Evolutionary conservation across 2,888 invertebrate species (phyloP).

Genomic region (Aphodius sticticus): DNA sequence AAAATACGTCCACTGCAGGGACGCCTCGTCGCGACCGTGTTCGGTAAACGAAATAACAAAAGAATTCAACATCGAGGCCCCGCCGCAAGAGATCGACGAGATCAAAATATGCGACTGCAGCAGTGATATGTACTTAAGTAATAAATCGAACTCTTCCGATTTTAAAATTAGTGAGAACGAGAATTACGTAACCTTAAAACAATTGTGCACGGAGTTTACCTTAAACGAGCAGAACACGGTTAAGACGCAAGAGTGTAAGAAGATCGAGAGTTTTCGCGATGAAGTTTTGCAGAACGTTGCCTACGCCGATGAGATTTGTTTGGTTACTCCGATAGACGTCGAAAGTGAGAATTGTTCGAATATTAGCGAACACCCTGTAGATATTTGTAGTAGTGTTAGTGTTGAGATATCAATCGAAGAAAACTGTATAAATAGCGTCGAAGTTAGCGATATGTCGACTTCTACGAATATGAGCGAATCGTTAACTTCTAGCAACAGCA

Average conservation of each 20-base stretch:
- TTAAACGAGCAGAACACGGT: constrained; percentile 50
- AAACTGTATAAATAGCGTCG: constrained; percentile 38
- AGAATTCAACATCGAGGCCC: constrained; percentile 65
- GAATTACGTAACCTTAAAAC: constrained; percentile 59
- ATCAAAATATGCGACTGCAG: constrained; percentile 47
- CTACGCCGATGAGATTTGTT: constrained; percentile 59
- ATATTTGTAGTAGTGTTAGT: constrained; percentile 56
- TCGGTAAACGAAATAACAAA: constrained; percentile 59
- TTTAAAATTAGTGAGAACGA: constrained; percentile 49
- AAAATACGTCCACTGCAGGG: constrained; percentile 71
- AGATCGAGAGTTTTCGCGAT: constrained; percentile 24
- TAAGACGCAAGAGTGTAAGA: constrained; percentile 37
- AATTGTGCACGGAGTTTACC: constrained; percentile 55
- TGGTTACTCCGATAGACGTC: constrained; percentile 57
- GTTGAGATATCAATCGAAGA: constrained; percentile 45
- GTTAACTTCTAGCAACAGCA: constrained; percentile 72
- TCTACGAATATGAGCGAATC: constrained; percentile 66
- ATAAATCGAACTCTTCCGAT: constrained; percentile 44
- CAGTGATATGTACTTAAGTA: constrained; percentile 28
- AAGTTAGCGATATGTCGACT: constrained; percentile 45
- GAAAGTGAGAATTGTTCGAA: constrained; percentile 59
- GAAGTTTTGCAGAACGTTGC: constrained; percentile 53
- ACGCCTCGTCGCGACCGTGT: constrained; percentile 67
- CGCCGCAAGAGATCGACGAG: constrained; percentile 60
- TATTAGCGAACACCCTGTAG: constrained; percentile 56